phyloP scores from a whole-genome alignment of 2,113 vertebrate species.

The Centrocercus urophasianus region DNA sequence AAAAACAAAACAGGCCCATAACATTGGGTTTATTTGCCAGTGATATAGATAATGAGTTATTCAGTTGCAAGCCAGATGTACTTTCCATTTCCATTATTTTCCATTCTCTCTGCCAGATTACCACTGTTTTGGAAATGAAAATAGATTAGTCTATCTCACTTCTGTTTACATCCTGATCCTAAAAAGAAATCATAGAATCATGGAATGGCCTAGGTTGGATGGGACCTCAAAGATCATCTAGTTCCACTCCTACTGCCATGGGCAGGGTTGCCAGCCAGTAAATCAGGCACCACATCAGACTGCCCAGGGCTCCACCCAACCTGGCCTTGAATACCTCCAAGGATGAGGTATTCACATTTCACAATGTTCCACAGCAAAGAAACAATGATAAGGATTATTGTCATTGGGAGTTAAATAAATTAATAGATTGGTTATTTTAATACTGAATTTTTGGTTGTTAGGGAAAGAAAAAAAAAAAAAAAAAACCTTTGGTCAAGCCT shows the following conservation, averaged over 20 bases:
- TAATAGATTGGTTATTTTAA: not conserved
- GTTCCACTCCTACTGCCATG: no score
- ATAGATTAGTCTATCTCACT: not conserved
- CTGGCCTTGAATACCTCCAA: no score
- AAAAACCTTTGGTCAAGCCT: not conserved
- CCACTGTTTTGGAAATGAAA: not conserved
- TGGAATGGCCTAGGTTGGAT: no score
- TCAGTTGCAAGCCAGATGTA: not conserved
- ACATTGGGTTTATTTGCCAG: not conserved
- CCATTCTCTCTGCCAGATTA: constrained; percentile 12
- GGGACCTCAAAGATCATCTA: no score
- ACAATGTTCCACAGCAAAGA: not conserved
- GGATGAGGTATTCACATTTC: no score
- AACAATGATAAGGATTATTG: not conserved
- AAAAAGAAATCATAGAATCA: not conserved
- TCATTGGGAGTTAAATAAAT: not conserved
- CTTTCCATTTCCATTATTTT: constrained; percentile 58
- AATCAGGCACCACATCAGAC: no score
- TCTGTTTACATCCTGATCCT: not conserved
- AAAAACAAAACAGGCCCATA: not conserved
- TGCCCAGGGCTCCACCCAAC: no score
- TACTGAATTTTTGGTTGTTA: not conserved
- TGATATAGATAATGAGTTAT: constrained; percentile 17
- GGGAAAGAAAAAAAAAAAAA: not conserved
- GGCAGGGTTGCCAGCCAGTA: no score